Base-by-base conservation (phyloP, 2,797 vertebrate genomes). In the Nannoperca australis region DNA sequence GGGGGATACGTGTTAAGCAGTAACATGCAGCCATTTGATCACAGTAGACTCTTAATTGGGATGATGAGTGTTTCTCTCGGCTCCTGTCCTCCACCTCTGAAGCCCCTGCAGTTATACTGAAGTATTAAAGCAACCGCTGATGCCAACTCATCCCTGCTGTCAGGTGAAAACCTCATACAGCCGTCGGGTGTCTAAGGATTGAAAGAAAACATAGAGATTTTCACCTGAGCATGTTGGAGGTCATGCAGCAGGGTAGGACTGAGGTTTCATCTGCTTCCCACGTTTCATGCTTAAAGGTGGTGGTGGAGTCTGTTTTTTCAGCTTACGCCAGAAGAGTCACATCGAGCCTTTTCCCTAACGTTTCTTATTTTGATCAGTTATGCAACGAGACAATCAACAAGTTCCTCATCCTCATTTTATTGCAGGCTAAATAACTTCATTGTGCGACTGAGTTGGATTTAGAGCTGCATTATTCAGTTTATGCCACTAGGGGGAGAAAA, bases 21-120 rank as follows among this genome's bases (percentile, higher is more conserved):
- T 61, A 79, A 69, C 85, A 86, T 69, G 76, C 78, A 78, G 78
- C 73, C 66, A 85, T 92, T 88, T 90, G 85, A 92, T 90, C 91
- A 79, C 53, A 70, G 77, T n/a, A 20, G 53, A 68, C 47, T 67
- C 17, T 81, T 71, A 85, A 85, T 81, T 88, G 68, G 64, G 70
- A 78, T 68, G 85, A 88, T 68, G 77, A 70, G 49, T 38, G 45
- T 79, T 55, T 32, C 40, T 64, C 51, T 47, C 55, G 32, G 74
- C 50, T 71, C 40, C 61, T 36, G 59, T 68, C 34, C 7, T 61
- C 40, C 49, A 30, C 51, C 73, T 62, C 44, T 24, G 70, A 84
- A 71, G 20, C 22, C 30, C 7, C 59, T 4, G 0, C 15, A 54
- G 32, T 68, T 53, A 17, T 56, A 42, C 24, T 8, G 49, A 59